A percentile compares a stretch with the other conserved stretches of the same genome.
Conservation (phyloP, 2,888 invertebrate genomes). For the Minunthozetes semirufus region DNA sequence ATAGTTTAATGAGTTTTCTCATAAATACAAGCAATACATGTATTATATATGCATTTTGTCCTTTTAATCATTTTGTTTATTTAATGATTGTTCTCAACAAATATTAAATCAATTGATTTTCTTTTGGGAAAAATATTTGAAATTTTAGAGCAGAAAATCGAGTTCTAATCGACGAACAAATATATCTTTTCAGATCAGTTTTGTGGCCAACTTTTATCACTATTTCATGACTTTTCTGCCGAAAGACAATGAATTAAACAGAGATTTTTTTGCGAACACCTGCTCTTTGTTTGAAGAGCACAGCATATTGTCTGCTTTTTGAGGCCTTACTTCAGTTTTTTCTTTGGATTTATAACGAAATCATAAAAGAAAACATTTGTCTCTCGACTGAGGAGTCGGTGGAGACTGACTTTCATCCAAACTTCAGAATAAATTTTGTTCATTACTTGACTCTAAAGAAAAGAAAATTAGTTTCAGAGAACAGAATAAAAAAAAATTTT, state of each 20-base stretch:
- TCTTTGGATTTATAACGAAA: neutral
- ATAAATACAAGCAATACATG: neutral
- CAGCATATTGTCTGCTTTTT: neutral
- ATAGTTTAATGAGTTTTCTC: no score
- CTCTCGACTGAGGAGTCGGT: neutral
- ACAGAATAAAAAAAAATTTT: no score
- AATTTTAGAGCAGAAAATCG: neutral
- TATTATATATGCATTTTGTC: neutral
- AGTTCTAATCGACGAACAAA: neutral
- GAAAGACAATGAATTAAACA: neutral
- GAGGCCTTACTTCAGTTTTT: neutral
- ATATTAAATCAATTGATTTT: neutral
- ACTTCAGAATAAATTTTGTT: neutral
- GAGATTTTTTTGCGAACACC: constrained; percentile 7
- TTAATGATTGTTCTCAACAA: neutral
- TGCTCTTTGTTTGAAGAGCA: neutral
- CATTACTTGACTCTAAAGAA: neutral
- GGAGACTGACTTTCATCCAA: neutral
- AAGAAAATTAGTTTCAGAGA: neutral
- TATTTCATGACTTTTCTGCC: neutral
- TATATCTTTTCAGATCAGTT: no score
- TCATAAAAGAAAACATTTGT: neutral
- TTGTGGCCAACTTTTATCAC: no score
- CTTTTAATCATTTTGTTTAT: neutral
- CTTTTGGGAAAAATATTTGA: neutral